Base-by-base conservation (phyloP, 2,797 vertebrate genomes). In the Sciaenops ocellatus region DNA sequence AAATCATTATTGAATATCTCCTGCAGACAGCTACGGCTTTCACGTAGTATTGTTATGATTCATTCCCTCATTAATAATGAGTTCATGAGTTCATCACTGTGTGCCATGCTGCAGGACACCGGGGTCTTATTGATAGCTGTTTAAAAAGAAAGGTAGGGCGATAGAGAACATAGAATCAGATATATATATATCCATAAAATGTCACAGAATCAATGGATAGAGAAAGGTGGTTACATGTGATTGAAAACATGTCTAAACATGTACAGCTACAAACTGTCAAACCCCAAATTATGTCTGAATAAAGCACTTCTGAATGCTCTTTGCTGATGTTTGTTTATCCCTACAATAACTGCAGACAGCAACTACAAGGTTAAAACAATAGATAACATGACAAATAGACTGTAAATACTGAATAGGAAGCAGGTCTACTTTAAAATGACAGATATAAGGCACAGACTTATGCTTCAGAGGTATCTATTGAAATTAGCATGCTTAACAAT, bases 11-110 rank as follows among this genome's bases (percentile, higher is more conserved):
- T 61, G 67, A 69, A 64, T 7, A 50, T 50, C 44, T 57, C 34
- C 62, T 16, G 42, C 38, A 54, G 68, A 64, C 55, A 69, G 51
- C 60, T 5, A 50, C 5, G 8, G 62, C 57, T 38, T 47, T 34
- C 5, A 7, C 57, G 30, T 42, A 63, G 30, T 1, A 61, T 66
- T 50, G 50, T 13, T 60, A 4, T 76, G 62, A 83, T 62, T 68
- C 51, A 73, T 73, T 64, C 61, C 48, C 61, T 74, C 66, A 50
- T 85, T 84, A 75, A 47, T 81, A 67, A 74, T 73, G 42, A 55
- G 46, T 76, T 72, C 20, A 24, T 66, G 64, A 76, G 65, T 74
- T 86, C 75, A 71, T 67, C 68, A 30, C 56, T 42, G 22, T 41
- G 69, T 30, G 20, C 11, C 46, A 8, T n/a, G 52, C 47, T 28